Evolutionary conservation across 1,140 invertebrate species (phyloP).

Genomic region (Cotesia vestalis): DNA sequence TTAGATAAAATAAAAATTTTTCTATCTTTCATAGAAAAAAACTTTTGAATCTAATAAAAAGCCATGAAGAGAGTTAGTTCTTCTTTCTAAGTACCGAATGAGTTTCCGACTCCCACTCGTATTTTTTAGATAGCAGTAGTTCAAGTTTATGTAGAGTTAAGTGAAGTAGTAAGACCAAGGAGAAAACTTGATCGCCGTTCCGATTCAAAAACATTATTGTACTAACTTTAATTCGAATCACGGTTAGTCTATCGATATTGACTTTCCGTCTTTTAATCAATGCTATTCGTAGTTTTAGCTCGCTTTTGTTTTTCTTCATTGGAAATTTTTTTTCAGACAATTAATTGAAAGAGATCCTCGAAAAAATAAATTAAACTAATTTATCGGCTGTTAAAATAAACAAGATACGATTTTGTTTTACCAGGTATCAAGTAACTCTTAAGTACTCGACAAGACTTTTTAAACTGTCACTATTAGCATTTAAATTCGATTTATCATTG

Average conservation of each 20-base stretch:
- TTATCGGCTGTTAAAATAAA: slow-evolving; percentile 14
- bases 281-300: background rate
- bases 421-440: too few relatives aligned
- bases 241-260: slow-evolving; percentile 38
- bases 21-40: background rate
- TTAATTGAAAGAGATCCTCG: background rate
- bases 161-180: too few relatives aligned
- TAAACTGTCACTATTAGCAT: slow-evolving; percentile 4
- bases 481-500: slow-evolving; percentile 18
- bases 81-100: background rate
- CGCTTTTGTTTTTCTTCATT: background rate
- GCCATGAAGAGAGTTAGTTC: too few relatives aligned
- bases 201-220: slow-evolving; percentile 33
- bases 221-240: slow-evolving; percentile 42
- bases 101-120: background rate
- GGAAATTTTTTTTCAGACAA: background rate
- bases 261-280: slow-evolving; percentile 35
- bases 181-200: slow-evolving; percentile 1
- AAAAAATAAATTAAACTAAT: background rate
- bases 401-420: slow-evolving; percentile 28
- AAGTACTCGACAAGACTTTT: too few relatives aligned
- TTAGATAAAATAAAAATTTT: too few relatives aligned
- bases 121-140: background rate
- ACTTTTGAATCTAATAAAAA: background rate
- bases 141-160: too few relatives aligned